Base-by-base conservation (phyloP, 2,113 vertebrate species). In the Colossoma macropomum region DNA sequence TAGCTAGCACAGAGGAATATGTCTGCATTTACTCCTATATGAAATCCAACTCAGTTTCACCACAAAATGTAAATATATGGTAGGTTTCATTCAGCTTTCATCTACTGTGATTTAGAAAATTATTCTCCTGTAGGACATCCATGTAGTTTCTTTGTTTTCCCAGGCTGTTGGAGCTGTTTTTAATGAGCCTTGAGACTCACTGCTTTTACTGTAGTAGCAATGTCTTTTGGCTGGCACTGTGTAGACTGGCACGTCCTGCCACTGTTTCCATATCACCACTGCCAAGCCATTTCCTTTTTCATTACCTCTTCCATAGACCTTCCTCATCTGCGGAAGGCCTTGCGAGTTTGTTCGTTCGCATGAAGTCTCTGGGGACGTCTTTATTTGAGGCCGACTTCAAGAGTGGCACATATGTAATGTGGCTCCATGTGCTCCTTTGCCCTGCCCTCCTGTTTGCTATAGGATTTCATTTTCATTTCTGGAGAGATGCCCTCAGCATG, bases 1-100 rank as follows among this genome's bases (percentile, higher is more conserved):
- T 90, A 92, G 90, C 89, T 89, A 88, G 90, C 89, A 77, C 86
- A 85, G 82, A 82, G 28, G 60, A 50, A n/a, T 88, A 89, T 62
- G 7, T 25, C 54, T 82, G 70, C 69, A 38, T n/a, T 75, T 78
- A 65, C 75, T 80, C 32, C 68, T 75, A 13, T 79, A 25, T 68
- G 30, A 68, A 74, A 32, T 78, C 12, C 80, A 50, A 50, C 59
- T 83, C 21, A 32, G 48, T 71, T 73, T 45, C 63, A 76, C 50
- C 50, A 23, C 17, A 34, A 27, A 50, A 62, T 73, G 32, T 34
- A 28, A 59, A 38, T 3, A 54, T 16, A 56, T n/a, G 60, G 23
- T 73, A 69, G 52, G 75, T 82, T 75, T 70, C 50, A 75, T 76
- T 69, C 56, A 66, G 56, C 52, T 74, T 48, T 12, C 1, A 59